Conservation (phyloP, 2,797 vertebrate genomes). For the Poliocrania exsul region DNA sequence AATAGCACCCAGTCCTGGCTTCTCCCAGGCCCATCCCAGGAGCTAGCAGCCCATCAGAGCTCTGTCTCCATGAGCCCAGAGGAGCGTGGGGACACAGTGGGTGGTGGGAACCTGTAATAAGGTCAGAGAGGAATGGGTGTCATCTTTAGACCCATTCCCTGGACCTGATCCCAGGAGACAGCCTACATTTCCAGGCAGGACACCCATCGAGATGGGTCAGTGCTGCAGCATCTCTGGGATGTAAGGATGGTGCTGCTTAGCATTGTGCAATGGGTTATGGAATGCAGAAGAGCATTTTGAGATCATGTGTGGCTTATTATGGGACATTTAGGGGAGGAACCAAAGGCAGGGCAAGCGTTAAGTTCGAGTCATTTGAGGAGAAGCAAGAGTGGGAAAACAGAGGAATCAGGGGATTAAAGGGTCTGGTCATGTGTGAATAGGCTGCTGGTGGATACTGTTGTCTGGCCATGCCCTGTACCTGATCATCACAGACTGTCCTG, state of each 20-base stretch:
- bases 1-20: neutral
- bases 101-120: neutral
- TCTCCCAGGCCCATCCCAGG: neutral
- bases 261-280: neutral
- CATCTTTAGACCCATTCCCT: neutral
- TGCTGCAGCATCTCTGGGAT: neutral
- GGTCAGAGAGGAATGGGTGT: neutral
- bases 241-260: neutral
- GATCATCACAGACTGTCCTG: neutral
- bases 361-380: neutral
- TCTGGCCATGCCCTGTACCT: accelerated
- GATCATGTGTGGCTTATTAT: neutral
- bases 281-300: neutral
- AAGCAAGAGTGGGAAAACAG: neutral
- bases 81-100: neutral
- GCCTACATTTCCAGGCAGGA: accelerated
- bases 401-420: neutral
- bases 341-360: neutral
- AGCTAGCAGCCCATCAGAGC: neutral
- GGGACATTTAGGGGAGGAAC: neutral
- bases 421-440: neutral
- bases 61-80: neutral
- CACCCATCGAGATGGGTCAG: neutral
- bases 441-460: neutral
- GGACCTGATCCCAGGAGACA: neutral